Evolutionary conservation across 2,888 invertebrate species (phyloP).

Genomic region (Orthosia gracilis): DNA sequence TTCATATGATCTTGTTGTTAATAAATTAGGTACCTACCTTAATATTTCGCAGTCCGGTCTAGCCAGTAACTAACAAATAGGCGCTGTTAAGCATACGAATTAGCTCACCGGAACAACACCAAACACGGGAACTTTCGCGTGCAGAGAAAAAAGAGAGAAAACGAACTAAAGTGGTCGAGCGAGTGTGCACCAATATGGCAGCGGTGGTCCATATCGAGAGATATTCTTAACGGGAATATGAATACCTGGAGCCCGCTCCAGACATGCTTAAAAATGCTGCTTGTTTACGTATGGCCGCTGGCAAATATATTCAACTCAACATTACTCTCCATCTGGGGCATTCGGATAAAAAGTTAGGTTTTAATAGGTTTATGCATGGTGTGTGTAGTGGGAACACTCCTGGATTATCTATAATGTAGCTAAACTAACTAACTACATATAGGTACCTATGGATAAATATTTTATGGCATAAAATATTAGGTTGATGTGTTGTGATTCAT

Average conservation of each 20-base stretch:
- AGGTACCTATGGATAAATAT: too few species aligned
- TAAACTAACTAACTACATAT: too few species aligned
- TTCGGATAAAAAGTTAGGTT: too few species aligned
- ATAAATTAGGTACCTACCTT: too few species aligned
- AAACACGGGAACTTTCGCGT: slow-evolving; percentile 30
- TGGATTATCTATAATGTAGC: too few species aligned
- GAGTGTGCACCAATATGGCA: slow-evolving; percentile 37
- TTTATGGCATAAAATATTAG: too few species aligned
- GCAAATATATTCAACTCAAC: background rate
- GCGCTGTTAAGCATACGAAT: background rate
- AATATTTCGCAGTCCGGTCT: background rate
- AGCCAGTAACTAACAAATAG: background rate
- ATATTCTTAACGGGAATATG: slow-evolving; percentile 47
- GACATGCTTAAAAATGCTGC: slow-evolving; percentile 22
- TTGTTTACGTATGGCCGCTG: background rate
- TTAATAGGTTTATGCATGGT: too few species aligned
- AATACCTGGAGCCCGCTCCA: slow-evolving; percentile 35
- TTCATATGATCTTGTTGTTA: too few species aligned
- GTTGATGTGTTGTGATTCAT: too few species aligned
- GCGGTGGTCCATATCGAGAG: slow-evolving; percentile 19
- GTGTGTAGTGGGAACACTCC: too few species aligned
- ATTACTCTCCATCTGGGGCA: too few species aligned
- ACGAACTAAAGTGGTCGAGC: slow-evolving; percentile 21
- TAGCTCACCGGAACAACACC: background rate
- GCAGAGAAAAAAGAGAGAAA: slow-evolving; percentile 40